Conservation (phyloP, 2,797 vertebrate genomes). For the Chelonia mydas region DNA sequence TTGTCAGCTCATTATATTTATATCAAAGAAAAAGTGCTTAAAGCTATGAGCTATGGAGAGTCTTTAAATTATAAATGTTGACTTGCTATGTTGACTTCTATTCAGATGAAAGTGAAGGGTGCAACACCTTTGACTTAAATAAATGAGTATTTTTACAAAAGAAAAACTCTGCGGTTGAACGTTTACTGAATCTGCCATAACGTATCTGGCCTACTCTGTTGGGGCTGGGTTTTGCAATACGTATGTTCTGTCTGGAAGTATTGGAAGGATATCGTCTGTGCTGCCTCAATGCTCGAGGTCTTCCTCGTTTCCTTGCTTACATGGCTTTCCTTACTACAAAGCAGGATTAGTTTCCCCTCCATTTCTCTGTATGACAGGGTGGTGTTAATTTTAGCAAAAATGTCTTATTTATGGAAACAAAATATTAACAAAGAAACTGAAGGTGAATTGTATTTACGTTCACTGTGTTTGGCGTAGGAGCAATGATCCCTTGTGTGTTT, state of each 20-base stretch:
- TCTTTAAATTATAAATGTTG: neutral
- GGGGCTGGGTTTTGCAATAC: neutral
- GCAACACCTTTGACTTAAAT: neutral
- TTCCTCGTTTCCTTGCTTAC: neutral
- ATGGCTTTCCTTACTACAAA: neutral
- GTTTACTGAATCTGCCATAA: neutral
- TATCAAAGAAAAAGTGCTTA: neutral
- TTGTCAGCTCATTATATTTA: neutral
- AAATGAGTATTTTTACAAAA: neutral
- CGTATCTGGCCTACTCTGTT: neutral
- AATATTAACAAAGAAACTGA: neutral
- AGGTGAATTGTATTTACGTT: conserved; percentile 45
- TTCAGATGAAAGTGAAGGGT: neutral
- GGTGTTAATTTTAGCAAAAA: neutral
- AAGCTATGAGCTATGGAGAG: neutral
- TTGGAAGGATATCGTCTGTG: neutral
- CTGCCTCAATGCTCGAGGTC: neutral
- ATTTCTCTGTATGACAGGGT: neutral
- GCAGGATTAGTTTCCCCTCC: neutral
- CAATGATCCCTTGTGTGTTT: conserved; percentile 39
- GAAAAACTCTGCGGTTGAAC: neutral
- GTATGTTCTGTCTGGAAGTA: neutral
- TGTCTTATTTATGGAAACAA: neutral
- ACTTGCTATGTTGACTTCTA: neutral
- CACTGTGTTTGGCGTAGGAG: conserved; percentile 44